Percentiles rank a stretch among this genome's conserved stretches.
Conservation (phyloP, 2,797 vertebrate species). For the Bradypodion pumilum region DNA sequence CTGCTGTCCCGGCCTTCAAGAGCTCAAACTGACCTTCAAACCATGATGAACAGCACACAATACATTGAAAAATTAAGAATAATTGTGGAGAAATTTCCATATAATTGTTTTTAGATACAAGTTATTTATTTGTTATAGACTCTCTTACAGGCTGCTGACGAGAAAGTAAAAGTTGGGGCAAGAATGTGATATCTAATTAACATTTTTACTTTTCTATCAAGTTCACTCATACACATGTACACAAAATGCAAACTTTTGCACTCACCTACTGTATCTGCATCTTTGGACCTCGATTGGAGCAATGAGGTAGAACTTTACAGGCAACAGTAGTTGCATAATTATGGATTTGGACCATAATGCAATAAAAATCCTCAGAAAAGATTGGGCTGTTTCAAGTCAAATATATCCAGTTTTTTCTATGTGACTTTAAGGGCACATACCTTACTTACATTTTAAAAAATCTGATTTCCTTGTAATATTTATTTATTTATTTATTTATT, state of each 20-base stretch:
- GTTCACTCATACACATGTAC: background rate
- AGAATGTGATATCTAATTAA: background rate
- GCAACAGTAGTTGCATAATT: background rate
- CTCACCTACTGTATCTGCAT: background rate
- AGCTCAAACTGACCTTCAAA: too few species aligned
- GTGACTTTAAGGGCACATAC: background rate
- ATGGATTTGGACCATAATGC: background rate
- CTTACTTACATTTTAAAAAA: too few species aligned
- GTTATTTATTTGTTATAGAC: background rate
- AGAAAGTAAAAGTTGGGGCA: background rate
- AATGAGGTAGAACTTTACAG: background rate
- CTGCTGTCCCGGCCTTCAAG: too few species aligned
- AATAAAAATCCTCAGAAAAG: background rate
- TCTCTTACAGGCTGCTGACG: background rate
- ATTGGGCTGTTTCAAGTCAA: background rate
- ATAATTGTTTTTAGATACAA: too few species aligned
- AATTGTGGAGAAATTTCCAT: too few species aligned
- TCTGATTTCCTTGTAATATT: background rate
- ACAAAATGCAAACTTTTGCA: background rate
- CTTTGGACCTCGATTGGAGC: background rate
- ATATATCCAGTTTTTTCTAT: background rate
- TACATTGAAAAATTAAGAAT: too few species aligned
- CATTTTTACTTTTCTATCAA: background rate
- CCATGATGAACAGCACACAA: too few species aligned
- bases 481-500: too few species aligned